Base-by-base conservation (phyloP, 2,888 invertebrate genomes). In the Camponotus fellah region DNA sequence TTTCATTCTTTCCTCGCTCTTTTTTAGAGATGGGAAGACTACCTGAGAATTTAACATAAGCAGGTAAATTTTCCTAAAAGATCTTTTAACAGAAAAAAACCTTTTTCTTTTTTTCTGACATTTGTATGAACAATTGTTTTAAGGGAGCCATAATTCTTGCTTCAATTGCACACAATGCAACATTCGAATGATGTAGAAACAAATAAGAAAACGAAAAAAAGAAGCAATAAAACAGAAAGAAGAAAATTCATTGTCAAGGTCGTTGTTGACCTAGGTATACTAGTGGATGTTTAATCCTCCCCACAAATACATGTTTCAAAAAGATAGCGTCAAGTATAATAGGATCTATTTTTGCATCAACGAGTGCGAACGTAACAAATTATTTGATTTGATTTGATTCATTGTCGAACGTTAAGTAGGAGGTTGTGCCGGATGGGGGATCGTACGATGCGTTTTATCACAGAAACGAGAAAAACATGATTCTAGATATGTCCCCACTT, bases 381-480 rank as follows among this genome's bases (percentile, higher is more conserved):
- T 65, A 37, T 65, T 65, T 26, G 2, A 12, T 40, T 40, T n/a
- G 12, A n/a, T n/a, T n/a, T n/a, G 65, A 76, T 76, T 68, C 43
- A 43, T 79, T 69, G 69, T 79, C 71, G 40, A 40, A 8, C 26
- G 34, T 71, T 46, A 69, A 71, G 71, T 60, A 37, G 37, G 12
- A 40, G 43, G 58, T 43, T 60, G 21, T 34, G 43, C 26, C 34
- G 40, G n/a, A n/a, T 37, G 46, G 26, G 53, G 62, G n/a, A 77
- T 66, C 82, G 49, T 76, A 76, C 56, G 83, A 83, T 49, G 58
- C 46, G 4, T 43, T 71, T 88, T 90, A 91, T 90, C 90, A 26
- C 77, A 91, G 91, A 26, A 26, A 90, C 90, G 86, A 69, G 83
- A 87, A 89, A 91, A 83, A 34, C 32, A 53, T 65, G 75, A 81